A percentile compares a stretch with the other conserved stretches of the same genome.
Evolutionary conservation across 2,797 vertebrate genomes (phyloP).

Genomic region (Gymnodraco acuticeps): DNA sequence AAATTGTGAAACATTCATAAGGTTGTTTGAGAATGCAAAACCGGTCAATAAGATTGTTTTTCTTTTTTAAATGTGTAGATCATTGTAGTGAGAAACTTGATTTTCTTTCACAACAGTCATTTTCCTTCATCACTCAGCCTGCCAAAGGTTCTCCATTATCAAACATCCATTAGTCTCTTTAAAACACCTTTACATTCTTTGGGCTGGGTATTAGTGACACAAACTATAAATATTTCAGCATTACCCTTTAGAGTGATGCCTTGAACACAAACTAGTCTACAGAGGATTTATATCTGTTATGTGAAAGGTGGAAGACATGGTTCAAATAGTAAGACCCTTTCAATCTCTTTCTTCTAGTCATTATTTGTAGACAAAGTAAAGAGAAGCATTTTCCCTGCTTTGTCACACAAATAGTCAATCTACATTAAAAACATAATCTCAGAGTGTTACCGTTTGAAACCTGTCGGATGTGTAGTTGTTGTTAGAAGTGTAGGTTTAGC

Average conservation of each 20-base stretch:
- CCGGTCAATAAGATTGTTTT: constrained; percentile 48
- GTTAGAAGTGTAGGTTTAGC: constrained; percentile 48
- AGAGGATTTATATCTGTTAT: constrained; percentile 48
- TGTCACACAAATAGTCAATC: background rate
- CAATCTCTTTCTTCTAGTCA: constrained; percentile 1
- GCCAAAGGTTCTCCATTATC: constrained; percentile 48
- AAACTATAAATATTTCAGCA: constrained; percentile 67
- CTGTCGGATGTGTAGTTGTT: constrained; percentile 44
- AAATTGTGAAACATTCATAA: constrained; percentile 60
- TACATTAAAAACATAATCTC: constrained; percentile 13
- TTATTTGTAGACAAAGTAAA: constrained; percentile 17
- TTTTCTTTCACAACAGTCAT: constrained; percentile 45
- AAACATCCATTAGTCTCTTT: constrained; percentile 80
- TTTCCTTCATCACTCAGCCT: constrained; percentile 74
- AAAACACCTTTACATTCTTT: constrained; percentile 84
- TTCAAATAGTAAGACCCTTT: constrained; percentile 51
- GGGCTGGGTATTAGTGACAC: constrained; percentile 80
- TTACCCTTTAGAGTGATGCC: constrained; percentile 55
- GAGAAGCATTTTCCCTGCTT: constrained; percentile 9
- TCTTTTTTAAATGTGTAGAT: constrained; percentile 37
- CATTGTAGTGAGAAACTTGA: constrained; percentile 36
- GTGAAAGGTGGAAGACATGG: constrained; percentile 62
- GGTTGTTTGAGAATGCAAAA: constrained; percentile 48
- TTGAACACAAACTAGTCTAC: constrained; percentile 60
- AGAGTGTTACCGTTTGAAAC: constrained; percentile 44